Evolutionary conservation across 2,797 vertebrate genomes (phyloP).

Genomic region (Phataginus tricuspis): DNA sequence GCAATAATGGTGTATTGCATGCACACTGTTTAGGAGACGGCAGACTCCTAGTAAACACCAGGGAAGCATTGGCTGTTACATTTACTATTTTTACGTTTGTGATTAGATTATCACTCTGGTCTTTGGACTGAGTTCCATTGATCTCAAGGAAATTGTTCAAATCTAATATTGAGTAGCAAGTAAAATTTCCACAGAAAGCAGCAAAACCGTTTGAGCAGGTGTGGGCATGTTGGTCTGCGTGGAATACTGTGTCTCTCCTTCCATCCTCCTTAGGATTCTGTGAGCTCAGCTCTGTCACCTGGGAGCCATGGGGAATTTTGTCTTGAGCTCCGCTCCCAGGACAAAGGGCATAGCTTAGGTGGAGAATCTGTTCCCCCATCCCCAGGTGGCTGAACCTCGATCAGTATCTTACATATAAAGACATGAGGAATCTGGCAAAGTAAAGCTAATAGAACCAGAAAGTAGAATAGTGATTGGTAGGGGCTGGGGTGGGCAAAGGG

Average conservation of each 20-base stretch:
- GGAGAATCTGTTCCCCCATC: neutral
- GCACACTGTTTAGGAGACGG: neutral
- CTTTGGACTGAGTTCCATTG: constrained; percentile 16
- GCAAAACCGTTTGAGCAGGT: neutral
- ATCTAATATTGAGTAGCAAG: neutral
- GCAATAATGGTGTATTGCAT: too few relatives aligned
- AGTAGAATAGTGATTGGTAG: neutral
- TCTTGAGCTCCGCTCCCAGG: neutral
- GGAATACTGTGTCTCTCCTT: neutral
- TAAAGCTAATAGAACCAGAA: neutral
- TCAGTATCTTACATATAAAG: neutral
- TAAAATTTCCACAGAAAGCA: neutral
- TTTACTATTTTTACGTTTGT: neutral
- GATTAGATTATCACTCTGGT: neutral
- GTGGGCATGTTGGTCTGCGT: neutral
- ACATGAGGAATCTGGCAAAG: neutral
- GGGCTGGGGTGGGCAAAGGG: neutral
- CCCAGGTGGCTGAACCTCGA: neutral
- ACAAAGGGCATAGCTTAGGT: neutral
- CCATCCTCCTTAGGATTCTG: neutral
- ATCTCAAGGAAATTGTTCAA: neutral
- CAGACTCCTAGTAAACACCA: neutral
- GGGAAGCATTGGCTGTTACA: neutral
- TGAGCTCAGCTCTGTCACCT: neutral
- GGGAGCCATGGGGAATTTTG: neutral